Conservation (phyloP, 2,888 invertebrate genomes). For the Clanis bilineata region DNA sequence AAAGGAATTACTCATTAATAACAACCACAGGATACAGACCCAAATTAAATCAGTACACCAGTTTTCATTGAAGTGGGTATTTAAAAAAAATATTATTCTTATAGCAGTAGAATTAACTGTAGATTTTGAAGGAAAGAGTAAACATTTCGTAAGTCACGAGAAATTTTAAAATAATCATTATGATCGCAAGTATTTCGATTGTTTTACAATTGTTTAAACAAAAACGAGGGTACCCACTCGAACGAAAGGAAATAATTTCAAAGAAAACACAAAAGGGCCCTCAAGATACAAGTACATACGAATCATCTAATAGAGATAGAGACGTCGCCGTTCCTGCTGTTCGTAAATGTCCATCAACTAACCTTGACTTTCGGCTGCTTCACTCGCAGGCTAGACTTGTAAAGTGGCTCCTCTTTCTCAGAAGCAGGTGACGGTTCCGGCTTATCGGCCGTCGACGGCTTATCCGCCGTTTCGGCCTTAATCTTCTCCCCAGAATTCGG, state of each 20-base stretch:
- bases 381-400: conserved; percentile 74
- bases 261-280: conserved; percentile 43
- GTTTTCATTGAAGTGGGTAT: conserved; percentile 38
- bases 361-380: conserved; percentile 72
- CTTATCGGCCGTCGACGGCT: conserved; percentile 34
- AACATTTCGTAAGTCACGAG: background rate
- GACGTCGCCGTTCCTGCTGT: conserved; percentile 38
- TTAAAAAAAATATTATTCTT: background rate
- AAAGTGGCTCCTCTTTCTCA: conserved; percentile 75
- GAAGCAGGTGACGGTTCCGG: conserved; percentile 54
- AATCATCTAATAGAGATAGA: conserved; percentile 62
- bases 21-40: conserved; percentile 30
- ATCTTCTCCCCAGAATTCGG: conserved; percentile 61
- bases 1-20: conserved; percentile 39
- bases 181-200: background rate
- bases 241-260: conserved; percentile 29
- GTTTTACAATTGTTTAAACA: background rate
- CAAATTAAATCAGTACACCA: conserved; percentile 21
- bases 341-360: conserved; percentile 50
- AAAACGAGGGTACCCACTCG: conserved; percentile 35
- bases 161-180: background rate
- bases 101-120: too few species aligned
- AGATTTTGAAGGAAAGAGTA: background rate
- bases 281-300: conserved; percentile 55
- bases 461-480: conserved; percentile 32